Percentiles rank a stretch among this genome's conserved stretches.
These are phyloP conservation scores for Dyspetes luteomarginatus DNA, from an alignment of 2,888 invertebrate genomes.

Conservation along the genomic window DNA sequence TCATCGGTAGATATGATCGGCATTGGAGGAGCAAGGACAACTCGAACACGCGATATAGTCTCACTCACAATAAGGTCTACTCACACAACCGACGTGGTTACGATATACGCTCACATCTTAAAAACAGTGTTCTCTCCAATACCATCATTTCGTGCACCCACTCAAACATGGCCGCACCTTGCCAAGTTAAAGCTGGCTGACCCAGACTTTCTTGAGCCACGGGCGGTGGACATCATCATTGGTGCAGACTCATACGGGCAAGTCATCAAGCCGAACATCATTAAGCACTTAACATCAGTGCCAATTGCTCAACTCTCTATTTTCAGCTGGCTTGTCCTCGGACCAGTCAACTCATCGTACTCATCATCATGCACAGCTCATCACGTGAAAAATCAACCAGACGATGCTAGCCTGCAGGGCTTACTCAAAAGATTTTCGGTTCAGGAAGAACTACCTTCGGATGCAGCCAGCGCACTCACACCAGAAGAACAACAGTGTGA, in stretches of 20 bases:
- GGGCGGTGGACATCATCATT: conserved; percentile 61
- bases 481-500: conserved; percentile 37
- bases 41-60: too few relatives aligned
- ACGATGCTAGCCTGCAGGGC: background rate
- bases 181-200: conserved; percentile 55
- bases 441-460: conserved; percentile 25
- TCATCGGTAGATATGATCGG: conserved; percentile 33
- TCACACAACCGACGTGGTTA: too few relatives aligned
- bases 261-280: too few relatives aligned
- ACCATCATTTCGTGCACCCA: conserved; percentile 29
- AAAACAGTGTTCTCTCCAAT: too few relatives aligned
- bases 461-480: background rate
- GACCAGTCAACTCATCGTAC: background rate
- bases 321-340: conserved; percentile 47
- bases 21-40: too few relatives aligned
- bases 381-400: background rate
- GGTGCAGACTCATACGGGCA: too few relatives aligned
- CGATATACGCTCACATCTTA: too few relatives aligned
- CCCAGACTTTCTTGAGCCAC: conserved; percentile 55
- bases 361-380: background rate
- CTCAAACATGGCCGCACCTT: conserved; percentile 58
- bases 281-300: too few relatives aligned
- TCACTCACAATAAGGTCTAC: too few relatives aligned
- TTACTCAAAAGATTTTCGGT: conserved; percentile 26
- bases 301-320: conserved; percentile 47